A percentile compares a stretch with the other conserved stretches of the same genome.
These are phyloP conservation scores for Calcarius lapponicus DNA, from an alignment of 2,797 vertebrate genomes.

Conservation along the genomic window DNA sequence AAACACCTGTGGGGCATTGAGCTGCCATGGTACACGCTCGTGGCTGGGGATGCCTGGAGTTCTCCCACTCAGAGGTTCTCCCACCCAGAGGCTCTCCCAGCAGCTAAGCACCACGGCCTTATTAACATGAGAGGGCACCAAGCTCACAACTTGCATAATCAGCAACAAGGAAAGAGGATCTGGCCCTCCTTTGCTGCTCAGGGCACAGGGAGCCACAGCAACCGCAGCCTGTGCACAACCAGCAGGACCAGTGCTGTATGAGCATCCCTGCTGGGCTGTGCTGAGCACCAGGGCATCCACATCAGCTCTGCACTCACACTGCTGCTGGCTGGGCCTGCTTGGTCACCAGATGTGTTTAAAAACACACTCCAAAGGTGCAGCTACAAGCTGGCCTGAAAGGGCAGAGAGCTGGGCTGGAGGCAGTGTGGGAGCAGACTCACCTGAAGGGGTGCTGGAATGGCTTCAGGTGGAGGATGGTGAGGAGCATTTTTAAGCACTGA, in stretches of 20 bases:
- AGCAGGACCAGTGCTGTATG: fast-evolving
- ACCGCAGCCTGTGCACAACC: fast-evolving
- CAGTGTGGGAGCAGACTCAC: neutral
- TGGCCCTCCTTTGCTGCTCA: neutral
- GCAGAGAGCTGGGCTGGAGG: neutral
- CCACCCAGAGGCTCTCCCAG: neutral
- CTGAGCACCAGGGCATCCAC: fast-evolving
- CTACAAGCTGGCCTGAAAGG: neutral
- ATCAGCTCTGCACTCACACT: neutral
- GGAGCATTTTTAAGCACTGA: neutral
- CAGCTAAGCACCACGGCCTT: neutral
- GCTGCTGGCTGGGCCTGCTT: neutral
- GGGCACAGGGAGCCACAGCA: neutral
- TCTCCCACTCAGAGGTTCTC: neutral
- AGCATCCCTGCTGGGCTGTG: neutral
- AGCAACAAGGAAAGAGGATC: neutral
- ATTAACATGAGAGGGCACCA: neutral
- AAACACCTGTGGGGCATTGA: fast-evolving
- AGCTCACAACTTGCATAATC: neutral
- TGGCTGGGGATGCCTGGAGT: neutral
- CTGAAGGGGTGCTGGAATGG: neutral
- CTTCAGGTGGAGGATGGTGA: neutral
- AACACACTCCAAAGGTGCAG: neutral
- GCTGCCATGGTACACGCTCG: fast-evolving
- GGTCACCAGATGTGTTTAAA: neutral